These are phyloP conservation scores for Papilio xuthus DNA, from an alignment of 1,140 invertebrate genomes.

Conservation along the genomic window DNA sequence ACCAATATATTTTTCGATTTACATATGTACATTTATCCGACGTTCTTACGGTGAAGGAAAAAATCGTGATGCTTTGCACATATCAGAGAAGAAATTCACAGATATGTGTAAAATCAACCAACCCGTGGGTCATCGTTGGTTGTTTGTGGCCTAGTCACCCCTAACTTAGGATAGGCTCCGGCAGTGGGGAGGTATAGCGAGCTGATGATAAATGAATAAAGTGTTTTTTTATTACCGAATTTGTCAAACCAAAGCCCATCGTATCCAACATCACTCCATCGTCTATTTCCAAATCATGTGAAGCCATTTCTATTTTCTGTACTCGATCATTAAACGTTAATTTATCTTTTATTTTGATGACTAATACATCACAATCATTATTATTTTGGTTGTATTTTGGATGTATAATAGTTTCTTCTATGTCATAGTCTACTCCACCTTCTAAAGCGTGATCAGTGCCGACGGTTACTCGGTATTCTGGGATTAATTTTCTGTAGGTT, in stretches of 20 bases:
- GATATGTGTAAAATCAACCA: too few relatives aligned
- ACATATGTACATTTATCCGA: too few relatives aligned
- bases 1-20: too few relatives aligned
- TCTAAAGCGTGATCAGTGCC: constrained; percentile 27
- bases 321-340: constrained; percentile 38
- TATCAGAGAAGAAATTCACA: too few relatives aligned
- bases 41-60: too few relatives aligned
- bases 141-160: too few relatives aligned
- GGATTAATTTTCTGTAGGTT: constrained; percentile 18
- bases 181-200: too few relatives aligned
- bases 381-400: constrained; percentile 28
- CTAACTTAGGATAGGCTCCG: too few relatives aligned
- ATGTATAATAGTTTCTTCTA: constrained; percentile 36
- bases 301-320: constrained; percentile 39
- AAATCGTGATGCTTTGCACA: too few relatives aligned
- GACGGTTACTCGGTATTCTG: constrained; percentile 27
- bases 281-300: constrained; percentile 10
- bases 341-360: constrained; percentile 36
- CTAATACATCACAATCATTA: constrained; percentile 35
- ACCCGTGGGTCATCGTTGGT: too few relatives aligned
- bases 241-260: constrained; percentile 41
- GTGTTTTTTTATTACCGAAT: not conserved
- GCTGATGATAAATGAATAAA: too few relatives aligned
- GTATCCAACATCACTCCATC: constrained; percentile 21
- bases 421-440: not conserved